Evolutionary conservation across 2,797 vertebrate species (phyloP), one percentile per base, ranked within the genome.

Genomic region (Neopelma chrysocephalum): DNA sequence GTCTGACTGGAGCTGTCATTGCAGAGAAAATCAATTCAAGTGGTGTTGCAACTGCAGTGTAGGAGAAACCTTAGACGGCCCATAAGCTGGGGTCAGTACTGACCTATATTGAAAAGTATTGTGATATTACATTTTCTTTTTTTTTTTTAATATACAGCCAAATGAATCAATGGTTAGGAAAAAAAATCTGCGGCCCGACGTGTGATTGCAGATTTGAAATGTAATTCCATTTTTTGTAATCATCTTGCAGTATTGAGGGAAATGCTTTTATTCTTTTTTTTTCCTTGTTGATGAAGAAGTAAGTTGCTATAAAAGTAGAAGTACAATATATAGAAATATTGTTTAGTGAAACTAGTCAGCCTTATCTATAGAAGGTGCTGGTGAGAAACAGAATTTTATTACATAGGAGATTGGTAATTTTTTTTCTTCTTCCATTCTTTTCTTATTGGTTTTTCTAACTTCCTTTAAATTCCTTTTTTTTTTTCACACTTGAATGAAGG

Each of bases 1-100:
- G 99, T 97, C 99, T 98, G 99, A 98, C 99, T 98, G 99, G 99
- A 98, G 98, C 98, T 99, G 98, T 98, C 98, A 98, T 98, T 97
- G 97, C 98, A 98, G 98, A 98, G 98, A 98, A 99, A 99, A 99
- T 99, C 99, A 98, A 99, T 99, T 98, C 98, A 95, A 96, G 97
- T 97, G 97, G 98, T 98, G 98, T 97, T 97, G 93, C 93, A 94
- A 97, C 97, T 95, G 97, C 98, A 97, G 98, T 97, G 88, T 75
- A 82, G 90, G 96, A 98, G 98, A 98, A 98, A 98, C 96, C 97
- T 95, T 98, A 98, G 98, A 97, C 62, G 91, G 97, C 97, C 98
- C 90, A 76, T 97, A 93, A 96, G 90, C 95, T 91, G 91, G 97
- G 97, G 97, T 98, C 98, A 96, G 90, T 94, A 91, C 97, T 97